A percentile compares a stretch with the other conserved stretches of the same genome.
Conservation (phyloP, 2,797 vertebrate genomes). For the Euphonia xanthogaster region DNA sequence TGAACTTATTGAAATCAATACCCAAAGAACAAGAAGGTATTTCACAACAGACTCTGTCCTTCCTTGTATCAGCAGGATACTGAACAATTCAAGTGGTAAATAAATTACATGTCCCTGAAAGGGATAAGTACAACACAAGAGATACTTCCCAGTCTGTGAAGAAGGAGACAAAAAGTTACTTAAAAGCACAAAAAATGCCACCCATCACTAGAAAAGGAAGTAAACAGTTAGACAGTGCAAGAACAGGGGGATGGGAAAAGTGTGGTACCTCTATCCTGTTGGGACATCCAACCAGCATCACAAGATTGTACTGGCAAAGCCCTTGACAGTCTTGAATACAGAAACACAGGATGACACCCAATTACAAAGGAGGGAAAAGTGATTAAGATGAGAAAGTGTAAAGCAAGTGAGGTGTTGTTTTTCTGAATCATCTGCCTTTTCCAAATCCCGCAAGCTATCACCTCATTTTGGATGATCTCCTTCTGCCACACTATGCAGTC, state of each 20-base stretch:
- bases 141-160: neutral
- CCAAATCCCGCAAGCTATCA: neutral
- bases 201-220: neutral
- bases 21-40: neutral
- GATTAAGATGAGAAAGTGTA: neutral
- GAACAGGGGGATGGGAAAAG: neutral
- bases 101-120: neutral
- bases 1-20: neutral
- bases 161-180: neutral
- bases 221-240: accelerated
- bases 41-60: neutral
- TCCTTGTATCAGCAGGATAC: neutral
- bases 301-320: neutral
- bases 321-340: neutral
- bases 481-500: neutral
- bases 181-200: neutral
- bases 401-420: neutral
- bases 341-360: neutral
- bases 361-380: neutral
- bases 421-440: neutral
- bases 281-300: neutral
- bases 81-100: neutral
- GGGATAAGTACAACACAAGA: neutral
- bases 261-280: neutral
- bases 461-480: neutral